Conservation (phyloP, 2,113 vertebrate genomes). For the Vimba vimba region DNA sequence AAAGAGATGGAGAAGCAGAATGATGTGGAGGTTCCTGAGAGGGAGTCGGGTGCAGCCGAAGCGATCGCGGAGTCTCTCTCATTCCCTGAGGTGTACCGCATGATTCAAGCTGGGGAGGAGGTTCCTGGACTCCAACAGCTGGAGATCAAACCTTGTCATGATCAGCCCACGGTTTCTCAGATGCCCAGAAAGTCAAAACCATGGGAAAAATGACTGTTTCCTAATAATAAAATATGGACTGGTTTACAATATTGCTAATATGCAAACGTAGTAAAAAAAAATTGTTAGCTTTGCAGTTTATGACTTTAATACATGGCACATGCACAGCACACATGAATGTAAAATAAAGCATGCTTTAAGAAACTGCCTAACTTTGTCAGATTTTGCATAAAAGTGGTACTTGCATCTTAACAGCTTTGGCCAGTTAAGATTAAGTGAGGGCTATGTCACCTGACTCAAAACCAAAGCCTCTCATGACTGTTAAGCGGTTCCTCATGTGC, state of each 20-base stretch:
- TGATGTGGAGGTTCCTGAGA: background rate
- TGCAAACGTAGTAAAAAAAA: background rate
- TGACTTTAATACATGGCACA: background rate
- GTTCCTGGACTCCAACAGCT: slow-evolving; percentile 69
- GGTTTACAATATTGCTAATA: background rate
- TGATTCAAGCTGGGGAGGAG: slow-evolving; percentile 76
- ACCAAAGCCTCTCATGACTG: background rate
- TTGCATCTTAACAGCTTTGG: background rate
- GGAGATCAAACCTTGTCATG: slow-evolving; percentile 71
- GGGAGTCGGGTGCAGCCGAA: background rate
- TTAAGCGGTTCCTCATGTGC: background rate
- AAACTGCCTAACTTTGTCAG: background rate
- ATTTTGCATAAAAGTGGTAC: background rate
- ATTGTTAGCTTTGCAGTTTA: too few relatives aligned
- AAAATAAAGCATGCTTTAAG: background rate
- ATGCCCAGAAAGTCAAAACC: slow-evolving; percentile 74
- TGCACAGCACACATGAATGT: too few relatives aligned
- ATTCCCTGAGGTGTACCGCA: slow-evolving; percentile 75
- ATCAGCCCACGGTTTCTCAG: slow-evolving; percentile 71
- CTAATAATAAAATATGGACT: background rate
- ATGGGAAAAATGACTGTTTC: slow-evolving; percentile 67
- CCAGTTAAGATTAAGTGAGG: background rate
- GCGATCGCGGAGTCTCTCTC: slow-evolving; percentile 62
- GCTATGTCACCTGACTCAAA: background rate
- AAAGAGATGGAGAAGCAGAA: slow-evolving; percentile 53